A percentile compares a stretch with the other conserved stretches of the same genome.
Conservation (phyloP, 37 sponge, comb jelly and placozoan genomes). For the Beroe ovata region DNA sequence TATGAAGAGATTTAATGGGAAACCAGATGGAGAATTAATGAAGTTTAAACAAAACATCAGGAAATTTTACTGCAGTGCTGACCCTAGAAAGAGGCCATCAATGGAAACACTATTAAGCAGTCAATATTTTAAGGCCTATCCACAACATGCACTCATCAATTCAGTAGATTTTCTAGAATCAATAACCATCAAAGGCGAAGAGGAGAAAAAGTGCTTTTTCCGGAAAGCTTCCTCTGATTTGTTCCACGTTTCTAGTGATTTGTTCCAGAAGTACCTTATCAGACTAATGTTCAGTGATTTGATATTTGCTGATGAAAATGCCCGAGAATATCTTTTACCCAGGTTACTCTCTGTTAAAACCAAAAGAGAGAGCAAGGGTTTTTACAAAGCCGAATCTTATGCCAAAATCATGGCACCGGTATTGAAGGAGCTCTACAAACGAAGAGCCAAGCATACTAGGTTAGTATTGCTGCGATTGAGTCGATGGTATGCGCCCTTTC, state of each 20-base stretch:
- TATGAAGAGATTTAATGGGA: slow-evolving; percentile 19
- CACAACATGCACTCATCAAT: slow-evolving; percentile 54
- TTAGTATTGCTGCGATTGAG: slow-evolving; percentile 5
- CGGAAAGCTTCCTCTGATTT: slow-evolving; percentile 39
- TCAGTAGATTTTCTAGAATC: slow-evolving; percentile 38
- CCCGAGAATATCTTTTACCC: slow-evolving; percentile 45
- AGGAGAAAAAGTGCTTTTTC: slow-evolving; percentile 13
- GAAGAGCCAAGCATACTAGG: slow-evolving; percentile 52
- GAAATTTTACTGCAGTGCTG: slow-evolving; percentile 28
- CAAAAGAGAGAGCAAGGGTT: slow-evolving; percentile 52
- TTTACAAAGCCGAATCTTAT: slow-evolving; percentile 57
- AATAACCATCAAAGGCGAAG: slow-evolving; percentile 21
- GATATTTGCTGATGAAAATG: slow-evolving; percentile 56
- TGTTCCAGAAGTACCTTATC: slow-evolving; percentile 47
- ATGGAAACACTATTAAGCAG: slow-evolving; percentile 2
- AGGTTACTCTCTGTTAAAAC: slow-evolving; percentile 47
- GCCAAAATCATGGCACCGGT: slow-evolving; percentile 32
- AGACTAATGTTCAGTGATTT: slow-evolving; percentile 48
- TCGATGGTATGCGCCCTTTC: slow-evolving; percentile 43
- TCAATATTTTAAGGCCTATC: slow-evolving; percentile 4
- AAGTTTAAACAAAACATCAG: slow-evolving; percentile 52
- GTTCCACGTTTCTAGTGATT: slow-evolving; percentile 37
- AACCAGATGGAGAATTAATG: slow-evolving; percentile 56
- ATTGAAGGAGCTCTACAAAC: slow-evolving; percentile 33
- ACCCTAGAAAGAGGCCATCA: slow-evolving; percentile 44